Percentiles rank a stretch among this genome's conserved stretches.
Evolutionary conservation across 2,888 invertebrate genomes (phyloP).

Genomic region (Hyppa rectilinea): DNA sequence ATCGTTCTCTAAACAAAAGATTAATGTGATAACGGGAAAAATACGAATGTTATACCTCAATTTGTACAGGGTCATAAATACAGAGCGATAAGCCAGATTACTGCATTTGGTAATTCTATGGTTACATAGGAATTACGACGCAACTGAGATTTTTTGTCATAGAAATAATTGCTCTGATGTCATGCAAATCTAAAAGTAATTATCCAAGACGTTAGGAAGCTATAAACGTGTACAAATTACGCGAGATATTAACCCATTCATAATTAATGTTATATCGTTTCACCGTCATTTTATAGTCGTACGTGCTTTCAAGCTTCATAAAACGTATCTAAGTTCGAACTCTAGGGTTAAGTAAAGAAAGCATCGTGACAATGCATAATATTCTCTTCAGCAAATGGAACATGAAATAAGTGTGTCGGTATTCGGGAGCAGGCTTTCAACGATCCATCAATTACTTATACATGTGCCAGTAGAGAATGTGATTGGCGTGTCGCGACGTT

Average conservation of each 20-base stretch:
- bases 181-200: constrained; percentile 37
- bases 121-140: constrained; percentile 52
- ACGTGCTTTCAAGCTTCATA: constrained; percentile 34
- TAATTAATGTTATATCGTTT: constrained; percentile 16
- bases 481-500: constrained; percentile 14
- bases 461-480: constrained; percentile 49
- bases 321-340: constrained; percentile 14
- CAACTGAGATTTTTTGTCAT: constrained; percentile 23
- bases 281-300: constrained; percentile 19
- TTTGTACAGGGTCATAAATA: constrained; percentile 80
- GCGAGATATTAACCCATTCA: constrained; percentile 26
- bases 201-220: constrained; percentile 25
- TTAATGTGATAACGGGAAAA: constrained; percentile 80
- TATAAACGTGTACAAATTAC: constrained; percentile 24
- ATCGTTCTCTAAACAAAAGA: constrained; percentile 80
- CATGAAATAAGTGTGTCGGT: constrained; percentile 38
- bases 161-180: constrained; percentile 38
- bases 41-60: constrained; percentile 78
- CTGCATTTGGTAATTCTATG: constrained; percentile 66
- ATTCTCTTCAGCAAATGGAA: constrained; percentile 31
- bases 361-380: constrained; percentile 37
- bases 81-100: constrained; percentile 76
- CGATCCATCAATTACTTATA: constrained; percentile 54
- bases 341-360: constrained; percentile 18
- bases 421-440: constrained; percentile 71